Evolutionary conservation across 1,140 invertebrate genomes (phyloP).

Genomic region (Phymorhynchus buccinoides): DNA sequence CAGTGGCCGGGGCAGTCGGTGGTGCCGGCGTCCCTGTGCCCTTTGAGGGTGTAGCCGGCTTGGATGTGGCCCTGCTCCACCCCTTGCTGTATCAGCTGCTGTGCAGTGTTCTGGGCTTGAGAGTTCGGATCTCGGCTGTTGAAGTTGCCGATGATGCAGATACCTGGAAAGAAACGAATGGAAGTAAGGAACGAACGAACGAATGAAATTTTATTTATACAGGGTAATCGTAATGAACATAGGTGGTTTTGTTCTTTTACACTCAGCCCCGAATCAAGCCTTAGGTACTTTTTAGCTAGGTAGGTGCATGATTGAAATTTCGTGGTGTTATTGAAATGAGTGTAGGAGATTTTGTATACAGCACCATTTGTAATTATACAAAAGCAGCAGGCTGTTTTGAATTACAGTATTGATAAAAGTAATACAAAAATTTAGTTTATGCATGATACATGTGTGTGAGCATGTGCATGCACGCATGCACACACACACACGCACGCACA

Average conservation of each 20-base stretch:
- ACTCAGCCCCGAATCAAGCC: no score
- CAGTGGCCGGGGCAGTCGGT: constrained; percentile 58
- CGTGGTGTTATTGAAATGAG: no score
- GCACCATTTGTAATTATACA: not conserved
- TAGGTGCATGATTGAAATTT: no score
- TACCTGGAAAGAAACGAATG: constrained; percentile 37
- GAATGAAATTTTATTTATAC: no score
- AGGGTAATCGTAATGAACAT: no score
- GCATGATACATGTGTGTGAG: not conserved
- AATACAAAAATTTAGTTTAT: not conserved
- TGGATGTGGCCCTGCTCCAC: constrained; percentile 52
- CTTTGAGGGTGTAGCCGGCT: constrained; percentile 55
- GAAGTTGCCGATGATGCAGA: constrained; percentile 78
- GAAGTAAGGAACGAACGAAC: no score
- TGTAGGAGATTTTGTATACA: no score
- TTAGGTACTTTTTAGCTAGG: no score
- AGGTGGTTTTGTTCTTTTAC: no score
- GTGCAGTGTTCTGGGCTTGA: constrained; percentile 49
- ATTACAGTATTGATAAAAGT: no score
- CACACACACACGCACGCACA: not conserved
- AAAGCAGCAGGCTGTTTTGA: no score
- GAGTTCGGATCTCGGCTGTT: constrained; percentile 50
- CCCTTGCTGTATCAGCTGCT: constrained; percentile 58
- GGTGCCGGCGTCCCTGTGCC: constrained; percentile 58
- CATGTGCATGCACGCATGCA: not conserved